phyloP scores from a whole-genome alignment of 2,113 vertebrate genomes.

The Hyperoodon ampullatus region DNA sequence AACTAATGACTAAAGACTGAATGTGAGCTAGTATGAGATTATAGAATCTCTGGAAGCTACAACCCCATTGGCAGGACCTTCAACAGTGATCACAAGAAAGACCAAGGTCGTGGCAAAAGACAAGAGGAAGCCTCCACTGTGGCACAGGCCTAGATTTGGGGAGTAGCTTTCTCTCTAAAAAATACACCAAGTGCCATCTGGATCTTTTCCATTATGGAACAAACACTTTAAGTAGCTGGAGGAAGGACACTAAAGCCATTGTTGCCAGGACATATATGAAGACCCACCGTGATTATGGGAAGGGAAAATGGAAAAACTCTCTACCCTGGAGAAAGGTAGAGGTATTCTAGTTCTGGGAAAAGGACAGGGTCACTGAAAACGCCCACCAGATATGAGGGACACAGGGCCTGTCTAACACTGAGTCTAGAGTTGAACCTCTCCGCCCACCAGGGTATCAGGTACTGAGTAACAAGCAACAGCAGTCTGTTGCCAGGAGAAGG shows the following conservation, averaged over 20 bases:
- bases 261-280: not conserved
- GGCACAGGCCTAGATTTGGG: not conserved
- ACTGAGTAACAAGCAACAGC: not conserved
- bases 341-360: not conserved
- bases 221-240: not conserved
- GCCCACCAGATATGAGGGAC: not conserved
- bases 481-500: not conserved
- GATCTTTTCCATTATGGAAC: not conserved
- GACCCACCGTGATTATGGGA: fast-evolving
- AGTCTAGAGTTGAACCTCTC: not conserved
- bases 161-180: not conserved
- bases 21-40: not conserved
- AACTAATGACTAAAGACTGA: not conserved
- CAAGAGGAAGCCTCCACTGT: not conserved
- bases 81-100: not conserved
- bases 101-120: not conserved
- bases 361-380: not conserved
- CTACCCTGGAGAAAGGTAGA: not conserved
- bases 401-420: not conserved
- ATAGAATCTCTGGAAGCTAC: not conserved
- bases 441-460: not conserved
- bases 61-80: not conserved
- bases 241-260: not conserved
- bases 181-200: not conserved
- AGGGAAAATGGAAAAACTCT: not conserved